Percentiles rank a stretch among this genome's conserved stretches.
Conservation (phyloP, 1,140 invertebrate genomes). For the Eubasilissa regina region DNA sequence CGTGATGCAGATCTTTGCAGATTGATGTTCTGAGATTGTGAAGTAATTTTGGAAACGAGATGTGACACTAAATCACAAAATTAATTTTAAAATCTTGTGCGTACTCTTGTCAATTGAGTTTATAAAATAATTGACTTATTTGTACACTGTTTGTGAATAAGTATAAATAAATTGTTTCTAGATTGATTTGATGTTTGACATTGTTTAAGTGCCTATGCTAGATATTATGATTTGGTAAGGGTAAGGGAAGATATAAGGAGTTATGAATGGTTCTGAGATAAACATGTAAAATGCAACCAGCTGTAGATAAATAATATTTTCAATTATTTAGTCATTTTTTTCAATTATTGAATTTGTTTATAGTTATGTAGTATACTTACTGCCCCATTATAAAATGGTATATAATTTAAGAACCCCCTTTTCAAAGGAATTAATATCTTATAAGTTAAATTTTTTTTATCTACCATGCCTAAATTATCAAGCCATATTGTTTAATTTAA, state of each 20-base stretch:
- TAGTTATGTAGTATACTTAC: not conserved
- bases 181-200: slow-evolving; percentile 42
- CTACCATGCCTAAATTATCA: too few relatives aligned
- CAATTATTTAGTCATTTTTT: slow-evolving; percentile 20
- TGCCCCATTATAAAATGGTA: not conserved
- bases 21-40: too few relatives aligned
- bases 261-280: slow-evolving; percentile 9
- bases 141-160: not conserved
- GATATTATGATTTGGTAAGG: slow-evolving; percentile 37
- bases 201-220: slow-evolving; percentile 38
- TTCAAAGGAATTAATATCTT: slow-evolving; percentile 15
- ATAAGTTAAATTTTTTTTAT: too few relatives aligned
- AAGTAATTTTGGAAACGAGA: too few relatives aligned
- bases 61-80: too few relatives aligned
- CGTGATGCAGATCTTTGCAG: too few relatives aligned
- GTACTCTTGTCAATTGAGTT: too few relatives aligned
- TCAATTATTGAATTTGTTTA: slow-evolving; percentile 9
- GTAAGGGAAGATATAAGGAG: not conserved
- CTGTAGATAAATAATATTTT: slow-evolving; percentile 23
- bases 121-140: too few relatives aligned
- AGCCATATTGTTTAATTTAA: too few relatives aligned
- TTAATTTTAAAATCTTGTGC: too few relatives aligned
- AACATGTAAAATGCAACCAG: slow-evolving; percentile 1
- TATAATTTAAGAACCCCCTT: slow-evolving; percentile 2
- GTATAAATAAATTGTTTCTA: not conserved